phyloP scores from a whole-genome alignment of 1,140 invertebrate species.

The Lordiphosa stackelbergi region DNA sequence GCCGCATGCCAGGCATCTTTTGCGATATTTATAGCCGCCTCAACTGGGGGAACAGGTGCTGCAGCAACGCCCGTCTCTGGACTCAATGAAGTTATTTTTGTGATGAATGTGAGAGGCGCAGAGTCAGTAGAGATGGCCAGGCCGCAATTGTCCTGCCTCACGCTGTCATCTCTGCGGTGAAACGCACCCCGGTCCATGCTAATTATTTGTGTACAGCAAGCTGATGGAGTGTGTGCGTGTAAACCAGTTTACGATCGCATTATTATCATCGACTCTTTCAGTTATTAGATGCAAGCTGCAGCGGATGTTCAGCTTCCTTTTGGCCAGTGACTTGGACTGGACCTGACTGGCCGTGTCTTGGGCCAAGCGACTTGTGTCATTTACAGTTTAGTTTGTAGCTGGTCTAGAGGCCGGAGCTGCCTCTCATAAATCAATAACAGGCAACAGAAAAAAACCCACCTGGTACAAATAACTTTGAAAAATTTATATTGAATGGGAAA shows the following conservation, averaged over 20 bases:
- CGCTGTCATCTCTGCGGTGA: slow-evolving; percentile 15
- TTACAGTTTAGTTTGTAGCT: slow-evolving; percentile 51
- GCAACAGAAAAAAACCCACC: slow-evolving; percentile 47
- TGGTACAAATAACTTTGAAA: slow-evolving; percentile 68
- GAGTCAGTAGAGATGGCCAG: slow-evolving; percentile 1
- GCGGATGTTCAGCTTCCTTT: slow-evolving; percentile 69
- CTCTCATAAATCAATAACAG: slow-evolving; percentile 65
- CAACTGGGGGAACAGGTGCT: slow-evolving; percentile 61
- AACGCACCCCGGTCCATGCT: slow-evolving; percentile 7
- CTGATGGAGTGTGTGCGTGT: background rate
- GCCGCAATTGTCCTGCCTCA: slow-evolving; percentile 13
- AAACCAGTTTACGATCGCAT: slow-evolving; percentile 31
- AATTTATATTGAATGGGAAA: slow-evolving; percentile 55
- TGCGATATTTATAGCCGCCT: slow-evolving; percentile 69
- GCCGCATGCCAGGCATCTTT: slow-evolving; percentile 68
- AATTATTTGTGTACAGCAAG: slow-evolving; percentile 31
- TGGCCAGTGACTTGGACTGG: slow-evolving; percentile 19
- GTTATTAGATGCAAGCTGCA: slow-evolving; percentile 74
- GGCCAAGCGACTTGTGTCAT: slow-evolving; percentile 55
- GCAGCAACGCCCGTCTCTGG: slow-evolving; percentile 48
- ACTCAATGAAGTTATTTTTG: slow-evolving; percentile 52
- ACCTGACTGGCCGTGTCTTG: slow-evolving; percentile 7
- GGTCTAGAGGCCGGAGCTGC: slow-evolving; percentile 19
- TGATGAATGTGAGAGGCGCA: slow-evolving; percentile 39
- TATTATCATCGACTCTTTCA: slow-evolving; percentile 43